Evolutionary conservation across 2,797 vertebrate genomes (phyloP), one percentile per base, ranked within the genome.

Genomic region (Masticophis lateralis): DNA sequence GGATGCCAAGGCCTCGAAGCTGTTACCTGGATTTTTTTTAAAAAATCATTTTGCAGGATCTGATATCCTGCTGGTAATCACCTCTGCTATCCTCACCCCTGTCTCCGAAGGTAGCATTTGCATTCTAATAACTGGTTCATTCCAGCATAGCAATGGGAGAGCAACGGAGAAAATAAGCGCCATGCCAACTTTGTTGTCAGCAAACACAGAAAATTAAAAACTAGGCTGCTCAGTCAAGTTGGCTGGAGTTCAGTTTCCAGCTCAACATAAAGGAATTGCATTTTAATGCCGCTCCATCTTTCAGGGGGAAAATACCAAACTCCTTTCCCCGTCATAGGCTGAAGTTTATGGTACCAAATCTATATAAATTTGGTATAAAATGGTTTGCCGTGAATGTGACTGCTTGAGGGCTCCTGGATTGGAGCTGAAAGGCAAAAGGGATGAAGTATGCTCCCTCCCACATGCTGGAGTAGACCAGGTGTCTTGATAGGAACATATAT

Each of bases 171-270:
- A 90, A 90, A 59, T n/a, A 91, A 56, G 11, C 22, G 27, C n/a
- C 25, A 47, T 14, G 79, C 28, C 10, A 55, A 55, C 55, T 83
- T 83, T 83, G 69, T 57, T 57, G 55, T 83, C 22, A 91, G 69
- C 69, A 91, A 83, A 83, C 66, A 59, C 12, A 37, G n/a, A 91
- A 91, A 28, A 91, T 56, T 59, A 86, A 74, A 89, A 89, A 89
- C 12, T 14, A 53, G 57, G 57, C 79, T 86, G 57, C 60, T 86
- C 37, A 25, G 25, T 61, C 28, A 86, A 53, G 3, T 53, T 51
- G 32, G 79, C 57, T 20, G 16, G 47, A 60, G 59, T 74, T 59
- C 79, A 79, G 37, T 43, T 61, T 18, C 37, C 59, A 91, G 37
- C 37, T 57, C 16, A 32, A 22, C 18, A 32, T 43, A 86, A 22